Evolutionary conservation across 2,113 vertebrate species (phyloP), one percentile per base, ranked within the genome.

Genomic region (Tragelaphus buxtoni): DNA sequence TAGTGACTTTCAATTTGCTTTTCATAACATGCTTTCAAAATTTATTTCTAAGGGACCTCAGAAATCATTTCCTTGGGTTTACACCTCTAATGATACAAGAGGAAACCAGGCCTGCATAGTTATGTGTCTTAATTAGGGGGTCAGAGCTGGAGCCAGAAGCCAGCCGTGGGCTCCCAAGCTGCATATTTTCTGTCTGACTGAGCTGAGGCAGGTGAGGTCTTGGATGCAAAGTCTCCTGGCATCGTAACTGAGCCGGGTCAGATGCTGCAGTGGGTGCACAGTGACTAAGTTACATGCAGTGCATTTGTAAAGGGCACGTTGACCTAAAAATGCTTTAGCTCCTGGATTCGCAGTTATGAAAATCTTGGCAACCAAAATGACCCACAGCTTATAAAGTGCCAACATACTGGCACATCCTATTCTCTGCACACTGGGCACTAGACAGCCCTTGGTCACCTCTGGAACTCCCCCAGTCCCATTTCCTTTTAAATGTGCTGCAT

Each of bases 261-360:
- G 51, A 82, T 17, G 76, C 42, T 69, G 12, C 26, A 24, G 17
- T 24, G 49, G 42, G n/a, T 18, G 24, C 28, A 17, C 10, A n/a
- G 58, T 61, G 87, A 53, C 83, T 77, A 84, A 76, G 35, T 83
- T 80, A 90, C 95, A 61, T 12, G 55, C 24, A 42, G 7, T 55
- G 87, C 63, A 61, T 96, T 87, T 93, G 18, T 61, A 92, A 88
- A 91, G 96, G 65, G 22, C 63, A 28, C 49, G 83, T 79, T 91
- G 89, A 94, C 28, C 53, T 95, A 69, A 91, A 85, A 83, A 84
- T 80, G 22, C 35, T 89, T 94, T 69, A 83, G 42, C 74, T 82
- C 77, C 49, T 53, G 42, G 56, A 93, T 94, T 83, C 83, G 58
- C 45, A 47, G 58, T 63, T 95, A 32, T 13, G 58, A 91, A 94